Percentiles rank a stretch among this genome's conserved stretches.
Evolutionary conservation across 2,113 vertebrate species (phyloP).

Genomic region (Chionis minor): DNA sequence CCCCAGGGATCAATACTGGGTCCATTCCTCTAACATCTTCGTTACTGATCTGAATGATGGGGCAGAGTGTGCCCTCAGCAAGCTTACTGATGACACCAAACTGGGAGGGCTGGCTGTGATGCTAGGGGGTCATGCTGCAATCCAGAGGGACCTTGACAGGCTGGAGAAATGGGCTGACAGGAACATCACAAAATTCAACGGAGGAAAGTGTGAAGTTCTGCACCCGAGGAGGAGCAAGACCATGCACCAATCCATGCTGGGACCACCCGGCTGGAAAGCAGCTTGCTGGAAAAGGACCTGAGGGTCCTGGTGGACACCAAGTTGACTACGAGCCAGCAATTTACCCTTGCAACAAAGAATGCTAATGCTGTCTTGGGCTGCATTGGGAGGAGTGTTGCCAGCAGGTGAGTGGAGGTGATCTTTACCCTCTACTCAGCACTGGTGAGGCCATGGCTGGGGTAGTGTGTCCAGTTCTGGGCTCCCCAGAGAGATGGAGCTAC

Average conservation of each 20-base stretch:
- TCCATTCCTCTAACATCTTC: not conserved
- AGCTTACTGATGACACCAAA: not conserved
- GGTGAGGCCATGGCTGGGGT: not conserved
- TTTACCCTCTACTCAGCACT: not conserved
- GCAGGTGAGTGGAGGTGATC: not conserved
- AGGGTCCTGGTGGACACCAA: not conserved
- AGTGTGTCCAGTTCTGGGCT: not conserved
- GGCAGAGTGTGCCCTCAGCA: not conserved
- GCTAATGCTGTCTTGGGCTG: not conserved
- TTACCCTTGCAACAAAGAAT: not conserved
- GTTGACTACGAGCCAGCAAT: not conserved
- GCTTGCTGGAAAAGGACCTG: not conserved
- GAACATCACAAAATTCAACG: not conserved
- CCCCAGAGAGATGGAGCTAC: not conserved
- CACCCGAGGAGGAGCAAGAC: not conserved
- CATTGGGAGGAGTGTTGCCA: not conserved
- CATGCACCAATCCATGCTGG: not conserved
- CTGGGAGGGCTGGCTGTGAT: not conserved
- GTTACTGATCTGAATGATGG: not conserved
- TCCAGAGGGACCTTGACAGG: not conserved
- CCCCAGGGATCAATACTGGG: not conserved
- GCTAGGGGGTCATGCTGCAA: not conserved
- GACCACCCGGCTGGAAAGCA: not conserved
- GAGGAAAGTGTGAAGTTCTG: not conserved
- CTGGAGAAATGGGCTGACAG: not conserved